These are phyloP conservation scores for Cercopithecus mitis DNA, from an alignment of 2,797 vertebrate genomes.

Conservation along the genomic window DNA sequence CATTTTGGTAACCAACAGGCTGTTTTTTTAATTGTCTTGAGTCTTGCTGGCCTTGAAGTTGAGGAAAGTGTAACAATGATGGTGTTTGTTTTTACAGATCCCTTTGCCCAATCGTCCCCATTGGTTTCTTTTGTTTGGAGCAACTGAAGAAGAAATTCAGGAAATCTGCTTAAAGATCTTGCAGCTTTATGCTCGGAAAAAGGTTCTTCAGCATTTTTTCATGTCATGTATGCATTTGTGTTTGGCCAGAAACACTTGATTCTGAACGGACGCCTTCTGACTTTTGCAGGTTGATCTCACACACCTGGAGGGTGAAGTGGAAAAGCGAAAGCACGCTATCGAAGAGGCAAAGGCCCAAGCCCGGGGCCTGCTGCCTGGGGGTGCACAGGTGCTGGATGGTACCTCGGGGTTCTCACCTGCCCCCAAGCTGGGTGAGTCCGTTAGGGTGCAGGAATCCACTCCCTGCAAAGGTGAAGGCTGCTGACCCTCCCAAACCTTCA, in stretches of 20 bases:
- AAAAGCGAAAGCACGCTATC: conserved; percentile 92
- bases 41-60: too few relatives aligned
- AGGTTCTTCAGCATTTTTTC: conserved; percentile 78
- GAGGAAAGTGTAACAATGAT: rapidly evolving
- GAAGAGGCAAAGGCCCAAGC: conserved; percentile 96
- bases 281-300: conserved; percentile 83
- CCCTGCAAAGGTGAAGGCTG: rapidly evolving
- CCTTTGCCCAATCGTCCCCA: conserved; percentile 89
- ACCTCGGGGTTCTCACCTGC: conserved; percentile 87
- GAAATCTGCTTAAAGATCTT: conserved; percentile 89
- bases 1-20: too few relatives aligned
- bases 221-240: rapidly evolving
- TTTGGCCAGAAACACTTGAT: not conserved
- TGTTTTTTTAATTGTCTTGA: not conserved
- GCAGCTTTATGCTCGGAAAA: conserved; percentile 88
- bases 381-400: conserved; percentile 82
- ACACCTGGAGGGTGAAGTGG: conserved; percentile 93
- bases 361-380: conserved; percentile 88
- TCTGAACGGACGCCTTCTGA: not conserved
- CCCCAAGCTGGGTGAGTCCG: conserved; percentile 85
- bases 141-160: conserved; percentile 88
- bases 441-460: rapidly evolving
- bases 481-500: too few relatives aligned
- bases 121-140: conserved; percentile 91
- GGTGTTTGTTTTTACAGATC: conserved; percentile 82